Conservation (phyloP, 2,888 invertebrate species). For the Nomada flava region DNA sequence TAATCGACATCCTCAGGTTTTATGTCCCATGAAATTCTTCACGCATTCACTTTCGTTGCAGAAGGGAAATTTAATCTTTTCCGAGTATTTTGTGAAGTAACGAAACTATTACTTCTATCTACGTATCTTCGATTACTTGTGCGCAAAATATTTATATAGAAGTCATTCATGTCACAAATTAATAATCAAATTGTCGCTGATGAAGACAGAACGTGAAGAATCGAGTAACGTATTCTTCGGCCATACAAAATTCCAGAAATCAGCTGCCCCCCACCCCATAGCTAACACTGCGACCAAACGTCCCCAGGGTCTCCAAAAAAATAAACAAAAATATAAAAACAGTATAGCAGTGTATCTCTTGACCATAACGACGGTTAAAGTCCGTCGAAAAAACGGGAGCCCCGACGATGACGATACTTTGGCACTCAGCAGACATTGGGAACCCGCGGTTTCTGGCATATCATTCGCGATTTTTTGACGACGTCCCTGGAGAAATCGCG, state of each 20-base stretch:
- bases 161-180: neutral
- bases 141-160: too few species aligned
- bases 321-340: neutral
- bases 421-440: conserved; percentile 44
- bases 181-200: neutral
- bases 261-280: conserved; percentile 40
- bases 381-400: conserved; percentile 55
- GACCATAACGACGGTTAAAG: conserved; percentile 5
- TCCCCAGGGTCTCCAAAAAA: conserved; percentile 26
- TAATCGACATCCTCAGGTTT: neutral
- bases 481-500: conserved; percentile 81
- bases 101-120: neutral
- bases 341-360: conserved; percentile 38
- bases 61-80: neutral
- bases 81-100: neutral
- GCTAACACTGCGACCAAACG: conserved; percentile 11
- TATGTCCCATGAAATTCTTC: neutral
- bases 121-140: neutral
- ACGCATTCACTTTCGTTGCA: neutral
- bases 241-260: conserved; percentile 53
- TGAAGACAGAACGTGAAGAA: neutral
- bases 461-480: conserved; percentile 79
- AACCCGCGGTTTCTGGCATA: conserved; percentile 73
- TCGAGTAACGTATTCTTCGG: conserved; percentile 1
- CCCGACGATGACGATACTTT: conserved; percentile 69